Evolutionary conservation across 2,888 invertebrate species (phyloP), one percentile per base, ranked within the genome.

Genomic region (Phlogophora meticulosa): DNA sequence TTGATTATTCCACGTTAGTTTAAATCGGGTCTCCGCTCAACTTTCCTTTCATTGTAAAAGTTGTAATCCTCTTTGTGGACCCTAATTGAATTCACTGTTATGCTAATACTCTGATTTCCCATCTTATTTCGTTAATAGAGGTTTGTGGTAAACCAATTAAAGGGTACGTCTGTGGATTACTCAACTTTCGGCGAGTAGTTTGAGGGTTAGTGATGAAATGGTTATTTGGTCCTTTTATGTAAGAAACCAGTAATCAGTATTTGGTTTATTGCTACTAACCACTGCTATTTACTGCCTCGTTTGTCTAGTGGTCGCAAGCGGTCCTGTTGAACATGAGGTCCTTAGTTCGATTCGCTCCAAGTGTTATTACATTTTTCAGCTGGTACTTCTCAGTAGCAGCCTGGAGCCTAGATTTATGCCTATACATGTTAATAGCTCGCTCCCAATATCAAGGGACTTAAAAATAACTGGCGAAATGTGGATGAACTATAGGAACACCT

Each of bases 31-130:
- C 89, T 89, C 91, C 86, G 90, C 90, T 91, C 90, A 94, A 95
- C 94, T 94, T 94, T 92, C 90, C 92, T 91, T 90, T 93, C 93
- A 94, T 94, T 94, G 94, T 95, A 93, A 94, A 95, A 95, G 94
- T 95, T 95, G 93, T 95, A 95, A 95, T 95, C 94, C 95, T 94
- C 94, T 95, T 95, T 95, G 95, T 95, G 91, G 89, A 91, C 91
- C 93, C 92, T 94, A 95, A 95, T 95, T 94, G 95, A 95, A 95
- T 95, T 94, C 91, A 92, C 94, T 95, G 95, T 95, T 95, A 95
- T 95, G 95, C 93, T 95, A 95, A 95, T 95, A 94, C 94, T 93
- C 92, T 95, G 94, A 95, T 95, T 95, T 94, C 94, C 94, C 94
- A 95, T 95, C 94, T 95, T 95, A 95, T 95, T 94, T 94, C 91